Conservation (phyloP, 2,888 invertebrate species). For the Toxonevra muliebris region DNA sequence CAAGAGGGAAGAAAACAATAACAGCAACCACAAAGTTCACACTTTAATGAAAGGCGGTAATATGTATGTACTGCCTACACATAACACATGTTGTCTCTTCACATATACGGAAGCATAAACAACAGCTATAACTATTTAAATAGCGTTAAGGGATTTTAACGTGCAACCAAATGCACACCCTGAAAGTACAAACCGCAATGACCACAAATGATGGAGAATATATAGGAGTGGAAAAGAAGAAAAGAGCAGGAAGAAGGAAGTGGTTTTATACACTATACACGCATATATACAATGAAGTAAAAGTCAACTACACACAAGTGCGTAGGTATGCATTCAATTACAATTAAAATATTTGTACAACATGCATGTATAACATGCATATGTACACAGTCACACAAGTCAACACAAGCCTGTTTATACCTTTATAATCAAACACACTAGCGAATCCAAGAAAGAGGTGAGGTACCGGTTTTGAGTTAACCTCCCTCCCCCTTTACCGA, state of each 20-base stretch:
- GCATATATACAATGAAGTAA: neutral
- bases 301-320: neutral
- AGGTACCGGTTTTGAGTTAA: no score
- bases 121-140: no score
- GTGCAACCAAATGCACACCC: no score
- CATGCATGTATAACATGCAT: constrained; percentile 45
- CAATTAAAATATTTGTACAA: constrained; percentile 58
- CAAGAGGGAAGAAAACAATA: no score
- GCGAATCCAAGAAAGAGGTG: no score
- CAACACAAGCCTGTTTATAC: constrained; percentile 5
- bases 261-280: neutral
- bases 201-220: constrained; percentile 24
- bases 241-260: neutral
- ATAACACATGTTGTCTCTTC: no score
- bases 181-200: constrained; percentile 18
- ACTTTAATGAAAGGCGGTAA: no score
- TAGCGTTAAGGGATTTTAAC: no score
- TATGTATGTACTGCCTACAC: no score
- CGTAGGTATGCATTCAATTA: constrained; percentile 44
- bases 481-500: no score
- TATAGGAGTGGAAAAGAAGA: neutral
- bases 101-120: no score
- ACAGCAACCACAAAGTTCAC: no score
- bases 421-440: neutral
- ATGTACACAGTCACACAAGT: neutral